Conservation (phyloP, 2,888 invertebrate species). For the Drosophila kanekoi region DNA sequence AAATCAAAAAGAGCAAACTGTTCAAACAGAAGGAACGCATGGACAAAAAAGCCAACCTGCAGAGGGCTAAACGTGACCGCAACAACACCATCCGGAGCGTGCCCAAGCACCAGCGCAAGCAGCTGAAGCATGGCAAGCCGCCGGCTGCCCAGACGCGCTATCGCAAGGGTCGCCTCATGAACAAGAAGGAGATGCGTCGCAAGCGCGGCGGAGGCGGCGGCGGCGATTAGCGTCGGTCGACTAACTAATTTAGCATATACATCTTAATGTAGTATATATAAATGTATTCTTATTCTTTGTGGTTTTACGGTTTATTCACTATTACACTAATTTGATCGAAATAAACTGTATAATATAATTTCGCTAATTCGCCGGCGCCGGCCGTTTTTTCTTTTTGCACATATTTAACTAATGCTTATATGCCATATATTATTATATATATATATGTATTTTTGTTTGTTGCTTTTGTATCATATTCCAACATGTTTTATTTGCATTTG, state of each 20-base stretch:
- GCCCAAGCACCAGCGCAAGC: conserved; percentile 81
- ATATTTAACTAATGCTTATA: conserved; percentile 43
- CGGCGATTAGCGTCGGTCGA: too few relatives aligned
- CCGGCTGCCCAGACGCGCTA: conserved; percentile 52
- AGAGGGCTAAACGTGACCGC: conserved; percentile 86
- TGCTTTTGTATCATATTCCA: conserved; percentile 45
- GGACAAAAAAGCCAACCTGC: conserved; percentile 89
- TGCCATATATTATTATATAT: conserved; percentile 38
- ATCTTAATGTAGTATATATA: conserved; percentile 4
- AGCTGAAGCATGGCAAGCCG: conserved; percentile 70
- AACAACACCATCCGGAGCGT: conserved; percentile 80
- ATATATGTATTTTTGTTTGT: conserved; percentile 30
- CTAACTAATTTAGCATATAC: not conserved
- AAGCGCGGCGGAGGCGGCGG: conserved; percentile 48
- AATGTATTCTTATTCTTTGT: conserved; percentile 37
- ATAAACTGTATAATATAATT: conserved; percentile 60
- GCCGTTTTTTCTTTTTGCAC: conserved; percentile 41
- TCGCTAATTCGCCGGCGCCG: conserved; percentile 67
- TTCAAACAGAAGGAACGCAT: conserved; percentile 91
- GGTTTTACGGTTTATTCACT: conserved; percentile 72
- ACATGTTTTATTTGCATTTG: conserved; percentile 54
- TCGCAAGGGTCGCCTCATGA: conserved; percentile 79
- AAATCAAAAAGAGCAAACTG: conserved; percentile 91
- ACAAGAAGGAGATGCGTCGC: conserved; percentile 73
- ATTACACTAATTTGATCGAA: conserved; percentile 71